These are phyloP conservation scores for Heliconius eleuchia DNA, from an alignment of 1,140 invertebrate genomes.

Conservation along the genomic window DNA sequence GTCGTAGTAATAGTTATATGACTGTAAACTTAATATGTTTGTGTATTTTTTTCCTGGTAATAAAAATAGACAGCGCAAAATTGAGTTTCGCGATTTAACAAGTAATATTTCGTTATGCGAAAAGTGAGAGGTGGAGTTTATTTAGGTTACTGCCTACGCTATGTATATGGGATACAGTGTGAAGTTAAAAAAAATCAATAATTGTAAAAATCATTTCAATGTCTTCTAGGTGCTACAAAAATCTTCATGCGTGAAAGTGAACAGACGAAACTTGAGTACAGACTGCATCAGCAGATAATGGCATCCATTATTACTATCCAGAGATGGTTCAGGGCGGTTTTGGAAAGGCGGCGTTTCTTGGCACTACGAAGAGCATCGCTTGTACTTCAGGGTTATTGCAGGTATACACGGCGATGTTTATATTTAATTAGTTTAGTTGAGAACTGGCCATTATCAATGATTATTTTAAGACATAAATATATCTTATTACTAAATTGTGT, in stretches of 20 bases:
- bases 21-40: too few species aligned
- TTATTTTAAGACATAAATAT: background rate
- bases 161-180: background rate
- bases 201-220: background rate
- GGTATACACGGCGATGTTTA: slow-evolving; percentile 43
- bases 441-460: background rate
- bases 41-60: too few species aligned
- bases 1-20: background rate
- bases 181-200: background rate
- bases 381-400: slow-evolving; percentile 89
- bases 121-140: too few species aligned
- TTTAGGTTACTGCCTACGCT: too few species aligned
- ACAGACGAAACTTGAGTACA: slow-evolving; percentile 94
- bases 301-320: slow-evolving; percentile 95
- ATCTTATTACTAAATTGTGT: too few species aligned
- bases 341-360: slow-evolving; percentile 90
- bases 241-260: slow-evolving; percentile 97
- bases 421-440: background rate
- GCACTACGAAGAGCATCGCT: slow-evolving; percentile 87
- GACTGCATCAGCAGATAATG: slow-evolving; percentile 96
- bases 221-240: slow-evolving; percentile 85
- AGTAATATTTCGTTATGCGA: too few species aligned
- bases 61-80: too few species aligned
- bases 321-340: slow-evolving; percentile 92
- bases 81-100: too few species aligned